Evolutionary conservation across 37 sponge, comb jelly and placozoan species (phyloP), one percentile per base, ranked within the genome.

Genomic region (Ianthella basta): DNA sequence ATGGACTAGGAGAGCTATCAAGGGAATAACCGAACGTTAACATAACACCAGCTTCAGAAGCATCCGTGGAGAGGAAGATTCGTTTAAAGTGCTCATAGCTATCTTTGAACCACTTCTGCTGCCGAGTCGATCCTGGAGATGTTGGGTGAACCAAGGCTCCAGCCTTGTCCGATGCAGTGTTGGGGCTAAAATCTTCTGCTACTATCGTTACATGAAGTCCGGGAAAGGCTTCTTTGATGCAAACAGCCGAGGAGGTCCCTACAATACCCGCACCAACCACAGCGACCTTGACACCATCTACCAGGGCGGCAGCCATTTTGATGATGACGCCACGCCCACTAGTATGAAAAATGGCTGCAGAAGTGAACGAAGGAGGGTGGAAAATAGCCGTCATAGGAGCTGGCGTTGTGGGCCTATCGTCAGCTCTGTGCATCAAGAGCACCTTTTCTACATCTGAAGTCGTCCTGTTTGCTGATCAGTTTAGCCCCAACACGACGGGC

Each of bases 121-220:
- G 29, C 37, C 37, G 2, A 33, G n/a, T 2, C 37, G n/a, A 25
- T 3, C 72, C 72, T 61, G 24, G 24, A 6, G 72, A 30, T 20
- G 69, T 35, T 85, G 87, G 87, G 10, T 39, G 15, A 18, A 80
- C 37, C 25, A 70, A 16, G 3, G 53, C 88, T 44, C 81, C 88
- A n/a, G 88, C 80, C 35, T n/a, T 66, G 64, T 87, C 88, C 33
- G 36, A 27, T 16, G 83, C 69, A 8, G 82, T 87, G 83, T 87
- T 50, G 12, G 88, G 88, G 30, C 83, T 56, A 15, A 69, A 70
- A 1, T 69, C 32, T 4, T 87, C 88, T 14, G 88, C 72, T 6
- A 87, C 29, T 10, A 87, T 8, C 2, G 77, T 70, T 4, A 75
- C 66, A 4, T 44, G 24, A 4, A 34, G 40, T 16, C 13, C 29